Conservation (phyloP, 2,888 invertebrate species). For the Micropterix aruncella region DNA sequence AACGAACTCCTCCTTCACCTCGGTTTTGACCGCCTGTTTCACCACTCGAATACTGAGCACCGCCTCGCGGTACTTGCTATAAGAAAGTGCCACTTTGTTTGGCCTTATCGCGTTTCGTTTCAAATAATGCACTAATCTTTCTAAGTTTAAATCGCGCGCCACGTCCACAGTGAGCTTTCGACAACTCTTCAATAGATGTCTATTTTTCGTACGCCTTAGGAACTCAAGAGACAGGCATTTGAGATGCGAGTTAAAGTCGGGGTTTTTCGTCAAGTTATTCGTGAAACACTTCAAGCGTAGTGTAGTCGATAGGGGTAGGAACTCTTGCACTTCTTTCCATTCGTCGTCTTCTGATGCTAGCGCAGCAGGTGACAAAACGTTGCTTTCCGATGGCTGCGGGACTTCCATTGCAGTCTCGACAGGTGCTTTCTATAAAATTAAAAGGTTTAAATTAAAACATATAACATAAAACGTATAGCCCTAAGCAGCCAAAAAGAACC, state of each 20-base stretch:
- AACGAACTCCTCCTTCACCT: no score
- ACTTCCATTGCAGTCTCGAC: no score
- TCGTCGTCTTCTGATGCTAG: neutral
- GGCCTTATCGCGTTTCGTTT: neutral
- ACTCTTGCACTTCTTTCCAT: neutral
- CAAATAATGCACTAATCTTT: neutral
- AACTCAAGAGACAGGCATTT: neutral
- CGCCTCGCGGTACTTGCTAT: neutral
- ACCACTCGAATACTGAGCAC: neutral
- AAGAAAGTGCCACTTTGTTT: neutral
- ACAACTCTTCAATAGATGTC: neutral
- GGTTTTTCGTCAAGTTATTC: neutral
- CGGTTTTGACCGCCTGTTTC: no score
- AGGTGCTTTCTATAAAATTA: no score
- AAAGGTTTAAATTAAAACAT: no score
- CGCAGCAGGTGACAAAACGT: no score
- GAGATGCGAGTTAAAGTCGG: neutral
- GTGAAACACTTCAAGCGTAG: neutral
- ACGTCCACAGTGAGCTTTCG: neutral
- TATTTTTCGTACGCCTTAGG: neutral
- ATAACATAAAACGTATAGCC: no score
- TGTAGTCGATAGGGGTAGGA: neutral
- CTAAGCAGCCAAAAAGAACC: no score
- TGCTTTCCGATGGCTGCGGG: no score
- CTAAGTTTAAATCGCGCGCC: neutral